Conservation (phyloP, 1,140 invertebrate species). For the Brachionus rubens region DNA sequence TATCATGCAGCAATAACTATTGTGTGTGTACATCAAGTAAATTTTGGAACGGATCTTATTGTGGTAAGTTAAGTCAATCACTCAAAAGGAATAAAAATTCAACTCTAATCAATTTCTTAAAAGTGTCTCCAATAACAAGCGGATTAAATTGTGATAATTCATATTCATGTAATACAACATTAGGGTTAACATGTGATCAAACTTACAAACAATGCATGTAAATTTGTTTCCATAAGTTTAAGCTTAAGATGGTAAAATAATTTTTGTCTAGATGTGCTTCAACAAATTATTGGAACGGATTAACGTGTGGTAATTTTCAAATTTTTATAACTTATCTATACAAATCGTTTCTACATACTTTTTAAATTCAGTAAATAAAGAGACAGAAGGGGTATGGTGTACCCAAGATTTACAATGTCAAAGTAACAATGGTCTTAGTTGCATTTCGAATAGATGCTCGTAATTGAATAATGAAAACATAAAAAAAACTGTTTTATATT, state of each 20-base stretch:
- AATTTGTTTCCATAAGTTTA: not conserved
- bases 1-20: not conserved
- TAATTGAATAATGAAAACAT: not conserved
- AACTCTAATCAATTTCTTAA: not conserved
- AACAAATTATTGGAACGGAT: conserved; percentile 29
- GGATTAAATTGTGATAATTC: conserved; percentile 31
- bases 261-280: not conserved
- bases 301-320: not conserved
- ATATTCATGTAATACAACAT: not conserved
- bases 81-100: not conserved
- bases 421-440: not conserved
- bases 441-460: not conserved
- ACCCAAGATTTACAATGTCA: not conserved
- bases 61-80: not conserved
- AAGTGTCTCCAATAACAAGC: not conserved
- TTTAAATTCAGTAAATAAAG: not conserved
- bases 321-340: not conserved
- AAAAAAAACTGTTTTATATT: too few species aligned
- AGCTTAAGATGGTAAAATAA: not conserved
- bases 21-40: not conserved
- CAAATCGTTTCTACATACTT: too few species aligned
- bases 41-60: conserved; percentile 35
- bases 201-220: conserved; percentile 18
- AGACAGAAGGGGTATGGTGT: not conserved
- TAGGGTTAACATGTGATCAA: conserved; percentile 10